Percentiles rank a stretch among this genome's conserved stretches.
Conservation (phyloP, 2,113 vertebrate species). For the Rhinolophus ferrumequinum region DNA sequence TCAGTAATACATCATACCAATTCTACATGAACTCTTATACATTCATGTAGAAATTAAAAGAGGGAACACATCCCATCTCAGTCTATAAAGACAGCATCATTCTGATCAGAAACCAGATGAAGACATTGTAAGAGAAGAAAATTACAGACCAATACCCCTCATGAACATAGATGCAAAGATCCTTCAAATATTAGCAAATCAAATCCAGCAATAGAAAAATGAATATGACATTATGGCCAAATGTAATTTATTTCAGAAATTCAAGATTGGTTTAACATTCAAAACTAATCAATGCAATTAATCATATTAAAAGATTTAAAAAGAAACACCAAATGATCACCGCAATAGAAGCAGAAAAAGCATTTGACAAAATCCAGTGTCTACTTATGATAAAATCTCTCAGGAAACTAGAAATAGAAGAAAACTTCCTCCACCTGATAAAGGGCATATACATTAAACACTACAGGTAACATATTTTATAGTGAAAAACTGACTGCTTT, state of each 20-base stretch:
- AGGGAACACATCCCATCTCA: not conserved
- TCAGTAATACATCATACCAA: not conserved
- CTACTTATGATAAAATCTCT: constrained; percentile 1
- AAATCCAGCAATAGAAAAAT: not conserved
- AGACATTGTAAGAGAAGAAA: not conserved
- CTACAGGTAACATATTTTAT: not conserved
- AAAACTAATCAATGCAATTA: not conserved
- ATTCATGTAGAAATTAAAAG: not conserved
- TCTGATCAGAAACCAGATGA: not conserved
- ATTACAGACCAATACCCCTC: not conserved
- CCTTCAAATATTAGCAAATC: not conserved
- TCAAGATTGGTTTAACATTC: not conserved
- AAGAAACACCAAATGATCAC: not conserved
- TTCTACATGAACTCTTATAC: not conserved
- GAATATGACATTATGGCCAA: not conserved
- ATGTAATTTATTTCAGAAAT: constrained; percentile 23
- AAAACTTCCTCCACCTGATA: not conserved
- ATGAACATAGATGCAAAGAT: not conserved
- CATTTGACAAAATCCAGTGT: not conserved
- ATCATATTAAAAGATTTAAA: not conserved
- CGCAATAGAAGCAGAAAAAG: not conserved
- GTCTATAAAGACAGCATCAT: not conserved
- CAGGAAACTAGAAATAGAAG: not conserved
- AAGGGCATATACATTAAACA: not conserved
- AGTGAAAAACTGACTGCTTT: not conserved